Percentiles rank a stretch among this genome's conserved stretches.
These are phyloP conservation scores for Phrynocephalus versicolor DNA, from an alignment of 2,113 vertebrate genomes.

Conservation along the genomic window DNA sequence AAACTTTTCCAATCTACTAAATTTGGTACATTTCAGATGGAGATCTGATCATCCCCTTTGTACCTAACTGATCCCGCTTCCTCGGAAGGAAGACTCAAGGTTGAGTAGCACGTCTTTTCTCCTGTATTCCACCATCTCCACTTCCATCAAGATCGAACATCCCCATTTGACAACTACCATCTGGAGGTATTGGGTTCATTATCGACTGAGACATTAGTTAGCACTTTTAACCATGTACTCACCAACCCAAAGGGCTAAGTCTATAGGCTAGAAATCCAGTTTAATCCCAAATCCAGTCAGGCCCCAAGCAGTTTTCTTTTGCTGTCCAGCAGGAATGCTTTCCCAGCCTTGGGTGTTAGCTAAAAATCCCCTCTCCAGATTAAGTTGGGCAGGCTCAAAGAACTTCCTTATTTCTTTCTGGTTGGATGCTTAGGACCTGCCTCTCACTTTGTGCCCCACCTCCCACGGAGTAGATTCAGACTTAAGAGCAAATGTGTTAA, in stretches of 20 bases:
- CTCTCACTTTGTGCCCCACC: slow-evolving; percentile 59
- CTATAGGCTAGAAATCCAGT: slow-evolving; percentile 8
- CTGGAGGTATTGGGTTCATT: neutral
- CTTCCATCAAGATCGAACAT: neutral
- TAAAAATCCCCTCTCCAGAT: neutral
- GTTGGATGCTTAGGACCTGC: slow-evolving; percentile 44
- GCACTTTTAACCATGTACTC: neutral
- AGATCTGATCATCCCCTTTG: no score
- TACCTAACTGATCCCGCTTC: neutral
- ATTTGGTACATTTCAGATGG: no score
- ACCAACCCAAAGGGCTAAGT: neutral
- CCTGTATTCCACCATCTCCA: neutral
- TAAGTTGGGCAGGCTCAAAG: slow-evolving; percentile 21
- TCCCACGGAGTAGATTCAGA: slow-evolving; percentile 21
- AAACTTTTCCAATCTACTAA: no score
- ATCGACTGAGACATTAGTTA: neutral
- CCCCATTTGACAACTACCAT: neutral
- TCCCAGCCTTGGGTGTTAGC: neutral
- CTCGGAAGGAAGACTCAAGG: no score
- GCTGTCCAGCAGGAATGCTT: slow-evolving; percentile 6
- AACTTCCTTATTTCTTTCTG: slow-evolving; percentile 15
- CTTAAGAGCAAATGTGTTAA: neutral
- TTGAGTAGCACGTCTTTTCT: neutral
- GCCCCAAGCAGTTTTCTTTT: neutral
- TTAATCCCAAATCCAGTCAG: neutral